Evolutionary conservation across 2,888 invertebrate genomes (phyloP).

Genomic region (Aradus depressus): DNA sequence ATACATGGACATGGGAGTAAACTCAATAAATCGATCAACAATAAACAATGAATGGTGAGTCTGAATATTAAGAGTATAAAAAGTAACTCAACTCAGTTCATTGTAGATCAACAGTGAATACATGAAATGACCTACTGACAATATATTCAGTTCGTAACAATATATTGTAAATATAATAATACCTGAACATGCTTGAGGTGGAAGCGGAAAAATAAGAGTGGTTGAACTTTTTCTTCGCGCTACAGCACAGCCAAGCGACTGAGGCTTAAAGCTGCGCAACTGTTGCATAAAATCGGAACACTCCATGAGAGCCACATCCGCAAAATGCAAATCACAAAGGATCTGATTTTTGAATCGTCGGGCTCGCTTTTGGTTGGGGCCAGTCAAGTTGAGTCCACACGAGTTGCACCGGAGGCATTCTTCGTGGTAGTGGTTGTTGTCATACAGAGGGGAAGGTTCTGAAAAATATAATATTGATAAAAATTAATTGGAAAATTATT

Average conservation of each 20-base stretch:
- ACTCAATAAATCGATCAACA: no score
- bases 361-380: conserved; percentile 61
- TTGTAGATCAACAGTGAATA: no score
- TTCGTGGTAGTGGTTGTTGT: conserved; percentile 94
- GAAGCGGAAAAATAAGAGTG: conserved; percentile 84
- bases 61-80: no score
- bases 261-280: conserved; percentile 88
- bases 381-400: conserved; percentile 84
- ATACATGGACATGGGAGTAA: no score
- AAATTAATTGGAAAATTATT: background rate
- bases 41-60: no score
- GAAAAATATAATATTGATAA: conserved; percentile 37
- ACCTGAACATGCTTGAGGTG: conserved; percentile 91
- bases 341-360: conserved; percentile 73
- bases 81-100: no score
- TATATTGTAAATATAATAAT: no score
- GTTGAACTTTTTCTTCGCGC: conserved; percentile 87
- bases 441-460: conserved; percentile 86
- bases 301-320: conserved; percentile 94
- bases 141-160: no score
- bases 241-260: conserved; percentile 89
- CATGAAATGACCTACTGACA: no score
- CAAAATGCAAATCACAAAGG: conserved; percentile 91
- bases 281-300: conserved; percentile 96
- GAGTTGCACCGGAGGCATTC: conserved; percentile 95